Base-by-base conservation (phyloP, 2,888 invertebrate genomes). In the Agrotis clavis region DNA sequence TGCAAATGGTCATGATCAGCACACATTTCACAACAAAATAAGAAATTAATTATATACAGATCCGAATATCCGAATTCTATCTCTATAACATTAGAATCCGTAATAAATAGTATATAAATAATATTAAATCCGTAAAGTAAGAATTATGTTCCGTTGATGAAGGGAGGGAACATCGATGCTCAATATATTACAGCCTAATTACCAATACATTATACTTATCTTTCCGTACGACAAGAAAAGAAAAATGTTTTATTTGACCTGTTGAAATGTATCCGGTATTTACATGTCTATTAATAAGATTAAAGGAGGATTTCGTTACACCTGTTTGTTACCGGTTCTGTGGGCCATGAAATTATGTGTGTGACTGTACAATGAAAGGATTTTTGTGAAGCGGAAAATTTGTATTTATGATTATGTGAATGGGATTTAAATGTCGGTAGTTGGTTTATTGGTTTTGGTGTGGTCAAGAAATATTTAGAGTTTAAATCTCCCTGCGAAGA, bases 141-240 rank as follows among this genome's bases (percentile, higher is more conserved):
- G 94, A 95, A 83, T 92, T 90, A 95, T 90, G 93, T 88, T 79
- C 83, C 92, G 91, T 92, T 95, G 94, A 95, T 94, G 94, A 94
- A 91, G 83, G 89, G 89, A 89, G 90, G 90, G 90, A 92, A 92
- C 93, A 93, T 93, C 90, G 88, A 93, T 90, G 90, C 90, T 89
- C 94, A 92, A 95, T 95, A 95, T 94, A 93, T 95, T 94, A 95
- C 89, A 79, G 77, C 82, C 90, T 95, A 95, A 95, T 95, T 95
- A 95, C 94, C 93, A 83, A 95, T 95, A 95, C 88, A 94, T 95
- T 95, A 95, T 92, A 92, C 94, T 95, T 95, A 95, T 94, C 93
- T 54, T 45, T 48, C 82, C 66, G 80, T 79, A 81, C 86, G 91
- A 90, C 91, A 88, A 86, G 86, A 67, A 71, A 86, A 89, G 90